phyloP scores from a whole-genome alignment of 2,113 vertebrate genomes.

The Actinemys pallida region DNA sequence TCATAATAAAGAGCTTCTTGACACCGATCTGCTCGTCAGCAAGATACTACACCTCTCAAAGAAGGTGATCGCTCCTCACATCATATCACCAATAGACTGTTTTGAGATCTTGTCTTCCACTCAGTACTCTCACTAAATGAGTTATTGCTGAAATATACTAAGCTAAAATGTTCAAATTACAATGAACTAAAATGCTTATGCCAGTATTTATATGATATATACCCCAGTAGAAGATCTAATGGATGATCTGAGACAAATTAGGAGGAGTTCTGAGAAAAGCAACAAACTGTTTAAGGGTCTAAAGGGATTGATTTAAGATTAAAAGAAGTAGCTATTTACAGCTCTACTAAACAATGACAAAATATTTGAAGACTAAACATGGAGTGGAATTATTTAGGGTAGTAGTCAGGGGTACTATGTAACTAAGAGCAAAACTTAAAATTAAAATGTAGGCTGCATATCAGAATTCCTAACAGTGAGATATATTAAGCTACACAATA shows the following conservation, averaged over 20 bases:
- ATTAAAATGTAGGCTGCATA: background rate
- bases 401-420: background rate
- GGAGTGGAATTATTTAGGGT: background rate
- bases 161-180: background rate
- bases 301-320: background rate
- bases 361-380: background rate
- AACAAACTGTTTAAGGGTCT: background rate
- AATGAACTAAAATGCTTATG: background rate
- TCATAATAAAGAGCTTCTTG: background rate
- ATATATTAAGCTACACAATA: background rate
- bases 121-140: background rate
- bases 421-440: background rate
- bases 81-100: background rate
- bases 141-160: background rate
- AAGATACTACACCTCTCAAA: background rate
- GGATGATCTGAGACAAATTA: background rate
- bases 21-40: background rate
- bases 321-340: background rate
- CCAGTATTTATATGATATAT: background rate
- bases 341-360: background rate
- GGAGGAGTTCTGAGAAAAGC: background rate
- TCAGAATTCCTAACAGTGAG: background rate
- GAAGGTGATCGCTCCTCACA: background rate
- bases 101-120: background rate
- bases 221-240: background rate